phyloP scores from a whole-genome alignment of 2,888 invertebrate species.

The Diarsia brunnea region DNA sequence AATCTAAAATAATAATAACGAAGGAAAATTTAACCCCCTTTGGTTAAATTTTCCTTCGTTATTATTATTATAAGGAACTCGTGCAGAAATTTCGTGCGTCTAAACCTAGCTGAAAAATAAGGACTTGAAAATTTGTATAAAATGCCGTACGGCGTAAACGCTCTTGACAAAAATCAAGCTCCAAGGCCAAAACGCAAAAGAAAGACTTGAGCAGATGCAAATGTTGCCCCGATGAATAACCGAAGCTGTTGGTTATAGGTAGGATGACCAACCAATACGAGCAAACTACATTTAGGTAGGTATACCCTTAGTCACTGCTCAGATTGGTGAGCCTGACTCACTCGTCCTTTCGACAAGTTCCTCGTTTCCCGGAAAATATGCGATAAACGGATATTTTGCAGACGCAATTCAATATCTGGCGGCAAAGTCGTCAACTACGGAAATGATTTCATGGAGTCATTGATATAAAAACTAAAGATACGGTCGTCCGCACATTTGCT shows the following conservation, averaged over 20 bases:
- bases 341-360: not conserved
- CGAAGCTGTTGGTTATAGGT: slow-evolving; percentile 26
- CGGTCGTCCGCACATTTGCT: no score
- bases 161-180: not conserved
- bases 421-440: not conserved
- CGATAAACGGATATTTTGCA: not conserved
- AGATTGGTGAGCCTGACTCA: slow-evolving; percentile 27
- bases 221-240: slow-evolving; percentile 30
- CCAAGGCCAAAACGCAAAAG: slow-evolving; percentile 11
- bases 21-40: no score
- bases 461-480: no score
- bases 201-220: slow-evolving; percentile 39
- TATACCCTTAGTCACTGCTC: slow-evolving; percentile 13
- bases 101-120: no score
- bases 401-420: not conserved
- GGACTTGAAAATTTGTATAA: no score
- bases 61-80: no score
- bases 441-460: not conserved
- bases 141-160: no score
- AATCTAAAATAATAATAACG: no score
- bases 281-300: slow-evolving; percentile 23
- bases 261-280: slow-evolving; percentile 33
- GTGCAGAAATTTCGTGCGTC: no score
- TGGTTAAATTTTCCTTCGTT: no score
- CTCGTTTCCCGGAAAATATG: not conserved